Conservation (phyloP, 1,140 invertebrate species). For the Bacillus rossius region DNA sequence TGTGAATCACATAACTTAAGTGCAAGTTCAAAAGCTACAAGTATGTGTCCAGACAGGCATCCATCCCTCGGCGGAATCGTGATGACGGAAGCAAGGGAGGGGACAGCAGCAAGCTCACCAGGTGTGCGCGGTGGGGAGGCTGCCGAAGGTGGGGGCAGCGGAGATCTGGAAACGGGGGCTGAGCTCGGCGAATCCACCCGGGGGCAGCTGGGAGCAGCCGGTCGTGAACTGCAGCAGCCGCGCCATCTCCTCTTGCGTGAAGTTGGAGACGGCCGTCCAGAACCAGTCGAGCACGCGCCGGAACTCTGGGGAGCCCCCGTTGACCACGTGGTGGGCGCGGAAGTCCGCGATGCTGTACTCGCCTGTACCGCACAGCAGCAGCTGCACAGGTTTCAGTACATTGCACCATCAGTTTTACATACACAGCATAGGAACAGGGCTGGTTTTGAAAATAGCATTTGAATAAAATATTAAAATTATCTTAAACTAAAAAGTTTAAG, state of each 20-base stretch:
- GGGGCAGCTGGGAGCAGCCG: slow-evolving; percentile 84
- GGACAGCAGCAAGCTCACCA: slow-evolving; percentile 53
- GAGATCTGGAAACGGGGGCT: slow-evolving; percentile 89
- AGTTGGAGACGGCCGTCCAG: slow-evolving; percentile 88
- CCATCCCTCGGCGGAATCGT: too few relatives aligned
- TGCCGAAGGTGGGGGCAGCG: slow-evolving; percentile 81
- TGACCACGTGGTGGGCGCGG: slow-evolving; percentile 79
- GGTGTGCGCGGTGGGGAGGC: slow-evolving; percentile 88
- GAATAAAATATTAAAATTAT: not conserved
- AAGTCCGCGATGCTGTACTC: slow-evolving; percentile 89
- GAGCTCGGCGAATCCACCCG: slow-evolving; percentile 81
- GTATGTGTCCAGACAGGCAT: too few relatives aligned
- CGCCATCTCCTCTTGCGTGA: slow-evolving; percentile 91
- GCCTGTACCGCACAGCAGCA: slow-evolving; percentile 88
- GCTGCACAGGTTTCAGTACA: slow-evolving; percentile 43
- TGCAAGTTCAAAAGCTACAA: too few relatives aligned
- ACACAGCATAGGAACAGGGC: not conserved
- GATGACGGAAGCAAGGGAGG: too few relatives aligned
- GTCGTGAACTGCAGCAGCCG: slow-evolving; percentile 93
- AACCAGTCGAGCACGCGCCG: slow-evolving; percentile 86
- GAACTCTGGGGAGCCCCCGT: slow-evolving; percentile 78
- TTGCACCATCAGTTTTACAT: not conserved
- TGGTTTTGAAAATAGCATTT: not conserved
- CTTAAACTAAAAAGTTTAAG: too few relatives aligned
- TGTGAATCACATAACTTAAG: too few relatives aligned